Evolutionary conservation across 2,797 vertebrate species (phyloP).

Genomic region (Euthynnus affinis): DNA sequence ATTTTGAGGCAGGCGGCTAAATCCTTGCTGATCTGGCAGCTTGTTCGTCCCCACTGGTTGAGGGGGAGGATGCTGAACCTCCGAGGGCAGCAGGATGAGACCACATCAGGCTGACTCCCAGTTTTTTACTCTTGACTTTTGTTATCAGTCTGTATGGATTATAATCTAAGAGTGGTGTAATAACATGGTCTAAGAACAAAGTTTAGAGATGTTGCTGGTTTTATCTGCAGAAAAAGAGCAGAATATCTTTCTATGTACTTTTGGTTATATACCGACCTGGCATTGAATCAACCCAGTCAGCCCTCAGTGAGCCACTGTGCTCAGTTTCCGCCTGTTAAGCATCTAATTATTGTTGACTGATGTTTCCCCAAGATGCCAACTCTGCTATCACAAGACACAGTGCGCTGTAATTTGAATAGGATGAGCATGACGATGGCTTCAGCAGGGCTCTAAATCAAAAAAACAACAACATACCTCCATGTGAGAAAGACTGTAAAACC

Average conservation of each 20-base stretch:
- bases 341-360: constrained; percentile 17
- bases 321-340: constrained; percentile 22
- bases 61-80: constrained; percentile 18
- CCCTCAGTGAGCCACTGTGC: neutral
- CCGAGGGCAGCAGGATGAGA: constrained; percentile 14
- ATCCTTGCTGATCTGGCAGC: constrained; percentile 68
- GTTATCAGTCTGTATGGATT: neutral
- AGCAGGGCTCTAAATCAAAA: neutral
- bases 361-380: constrained; percentile 12
- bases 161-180: neutral
- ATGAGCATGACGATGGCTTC: neutral
- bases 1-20: constrained; percentile 64
- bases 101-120: neutral
- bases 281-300: constrained; percentile 8
- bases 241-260: neutral
- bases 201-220: neutral
- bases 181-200: too few species aligned
- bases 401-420: constrained; percentile 9
- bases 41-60: constrained; percentile 24
- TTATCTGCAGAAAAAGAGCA: neutral
- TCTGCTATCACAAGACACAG: neutral
- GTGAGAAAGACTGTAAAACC: too few species aligned
- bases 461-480: neutral
- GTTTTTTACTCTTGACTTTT: neutral
- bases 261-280: neutral